Evolutionary conservation across 2,113 vertebrate genomes (phyloP).

Genomic region (Nanorana parkeri): DNA sequence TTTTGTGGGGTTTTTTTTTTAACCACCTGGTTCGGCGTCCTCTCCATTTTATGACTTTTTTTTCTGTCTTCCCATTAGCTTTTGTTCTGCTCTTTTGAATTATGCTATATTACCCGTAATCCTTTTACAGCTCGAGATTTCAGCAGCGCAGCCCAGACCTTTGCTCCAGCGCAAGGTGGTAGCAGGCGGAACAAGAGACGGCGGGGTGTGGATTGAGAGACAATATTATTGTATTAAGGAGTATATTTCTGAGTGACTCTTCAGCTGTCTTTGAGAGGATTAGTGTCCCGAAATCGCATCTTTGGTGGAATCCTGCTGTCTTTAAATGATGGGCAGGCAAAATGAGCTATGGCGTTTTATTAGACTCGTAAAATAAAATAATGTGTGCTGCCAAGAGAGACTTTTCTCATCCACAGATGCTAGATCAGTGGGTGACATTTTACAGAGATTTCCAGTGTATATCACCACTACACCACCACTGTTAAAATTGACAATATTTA

Average conservation of each 20-base stretch:
- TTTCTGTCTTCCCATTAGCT: neutral
- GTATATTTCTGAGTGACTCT: neutral
- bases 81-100: neutral
- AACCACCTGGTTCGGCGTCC: neutral
- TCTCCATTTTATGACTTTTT: neutral
- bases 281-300: neutral
- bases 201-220: neutral
- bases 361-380: neutral
- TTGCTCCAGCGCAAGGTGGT: neutral
- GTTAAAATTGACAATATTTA: too few species aligned
- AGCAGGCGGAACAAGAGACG: neutral
- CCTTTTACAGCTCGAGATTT: neutral
- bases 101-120: constrained; percentile 14
- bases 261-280: neutral
- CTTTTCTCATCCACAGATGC: too few species aligned
- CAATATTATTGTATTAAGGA: constrained; percentile 6
- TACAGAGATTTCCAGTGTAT: neutral
- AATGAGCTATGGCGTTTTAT: neutral
- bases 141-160: neutral
- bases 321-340: neutral
- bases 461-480: neutral
- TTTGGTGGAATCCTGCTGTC: neutral
- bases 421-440: neutral
- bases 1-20: neutral
- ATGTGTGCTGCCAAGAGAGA: neutral